A percentile compares a stretch with the other conserved stretches of the same genome.
Evolutionary conservation across 2,113 vertebrate genomes (phyloP).

Genomic region (Pachypanchax playfairii): DNA sequence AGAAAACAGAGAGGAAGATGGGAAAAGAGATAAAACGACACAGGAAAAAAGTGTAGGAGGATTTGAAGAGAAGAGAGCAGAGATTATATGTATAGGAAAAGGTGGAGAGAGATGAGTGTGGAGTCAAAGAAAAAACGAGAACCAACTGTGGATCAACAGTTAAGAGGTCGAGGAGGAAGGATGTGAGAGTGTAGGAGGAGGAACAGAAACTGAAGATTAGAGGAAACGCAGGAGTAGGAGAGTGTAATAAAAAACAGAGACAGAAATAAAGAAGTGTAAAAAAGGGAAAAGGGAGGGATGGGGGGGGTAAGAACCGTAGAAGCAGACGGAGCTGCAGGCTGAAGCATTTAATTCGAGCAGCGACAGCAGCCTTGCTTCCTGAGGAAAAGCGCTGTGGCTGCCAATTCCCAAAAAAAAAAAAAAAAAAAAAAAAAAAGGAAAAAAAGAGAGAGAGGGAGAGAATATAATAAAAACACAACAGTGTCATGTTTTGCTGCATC

Average conservation of each 20-base stretch:
- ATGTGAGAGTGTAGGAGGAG: slow-evolving; percentile 29
- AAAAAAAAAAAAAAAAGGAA: background rate
- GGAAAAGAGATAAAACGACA: slow-evolving; percentile 28
- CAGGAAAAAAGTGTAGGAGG: slow-evolving; percentile 32
- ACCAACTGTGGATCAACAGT: background rate
- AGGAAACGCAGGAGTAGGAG: background rate
- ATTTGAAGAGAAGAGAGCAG: slow-evolving; percentile 22
- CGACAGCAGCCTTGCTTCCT: slow-evolving; percentile 21
- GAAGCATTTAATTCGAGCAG: slow-evolving; percentile 28
- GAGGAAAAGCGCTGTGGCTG: slow-evolving; percentile 38
- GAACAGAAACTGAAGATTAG: slow-evolving; percentile 24
- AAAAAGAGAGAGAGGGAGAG: too few relatives aligned
- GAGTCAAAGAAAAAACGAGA: slow-evolving; percentile 25
- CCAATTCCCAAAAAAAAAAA: slow-evolving; percentile 33
- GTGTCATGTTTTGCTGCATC: slow-evolving; percentile 64
- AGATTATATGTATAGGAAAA: slow-evolving; percentile 37
- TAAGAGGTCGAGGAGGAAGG: slow-evolving; percentile 14
- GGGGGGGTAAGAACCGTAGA: background rate
- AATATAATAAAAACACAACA: slow-evolving; percentile 24
- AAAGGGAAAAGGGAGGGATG: background rate
- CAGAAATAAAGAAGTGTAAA: background rate
- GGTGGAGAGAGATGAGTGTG: slow-evolving; percentile 28
- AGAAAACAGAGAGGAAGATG: slow-evolving; percentile 18
- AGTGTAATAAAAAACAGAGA: slow-evolving; percentile 18
- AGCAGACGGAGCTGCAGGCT: slow-evolving; percentile 45